Evolutionary conservation across 2,888 invertebrate species (phyloP), one percentile per base, ranked within the genome.

Genomic region (Herminia tarsipennalis): DNA sequence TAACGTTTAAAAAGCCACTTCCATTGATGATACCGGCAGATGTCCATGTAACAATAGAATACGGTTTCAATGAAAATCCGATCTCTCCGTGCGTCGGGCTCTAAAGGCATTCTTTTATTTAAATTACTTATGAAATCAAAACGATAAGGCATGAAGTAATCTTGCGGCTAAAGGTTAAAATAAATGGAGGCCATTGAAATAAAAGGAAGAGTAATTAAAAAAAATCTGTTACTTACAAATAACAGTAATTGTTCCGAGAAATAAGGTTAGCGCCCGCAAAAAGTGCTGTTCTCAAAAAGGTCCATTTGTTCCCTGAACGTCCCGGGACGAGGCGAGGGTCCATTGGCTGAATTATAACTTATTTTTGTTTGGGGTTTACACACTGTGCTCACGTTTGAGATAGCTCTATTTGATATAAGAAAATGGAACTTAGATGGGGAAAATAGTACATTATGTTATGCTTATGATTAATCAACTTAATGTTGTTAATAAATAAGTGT

Each of bases 241-340:
- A 63, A 66, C 70, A 67, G 61, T 70, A 68, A 72, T 70, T 70
- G 66, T 74, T 69, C 70, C 55, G 53, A 67, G 66, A 76, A 80
- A 78, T 70, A 68, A 75, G 65, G 74, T 73, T 62, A 67, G 62
- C 64, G 67, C 65, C 70, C 70, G 73, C 75, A 81, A 84, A 81
- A 83, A 83, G 72, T 73, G 73, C 66, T 78, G 68, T 74, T 74
- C 69, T 70, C 64, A 61, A 76, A 76, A 66, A 64, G 56, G 66
- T 70, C 73, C 77, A 78, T 82, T 84, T 83, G 78, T 81, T 78
- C 73, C 57, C 62, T 58, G 64, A 71, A 74, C 71, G 64, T 62
- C 63, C 58, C 54, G 72, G 62, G 67, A 77, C 68, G 76, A 77
- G 78, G 76, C 68, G 76, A 77, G 78, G 77, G 76, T 76, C 76